Evolutionary conservation across 2,113 vertebrate species (phyloP), one percentile per base, ranked within the genome.

Genomic region (Corythaixoides concolor): DNA sequence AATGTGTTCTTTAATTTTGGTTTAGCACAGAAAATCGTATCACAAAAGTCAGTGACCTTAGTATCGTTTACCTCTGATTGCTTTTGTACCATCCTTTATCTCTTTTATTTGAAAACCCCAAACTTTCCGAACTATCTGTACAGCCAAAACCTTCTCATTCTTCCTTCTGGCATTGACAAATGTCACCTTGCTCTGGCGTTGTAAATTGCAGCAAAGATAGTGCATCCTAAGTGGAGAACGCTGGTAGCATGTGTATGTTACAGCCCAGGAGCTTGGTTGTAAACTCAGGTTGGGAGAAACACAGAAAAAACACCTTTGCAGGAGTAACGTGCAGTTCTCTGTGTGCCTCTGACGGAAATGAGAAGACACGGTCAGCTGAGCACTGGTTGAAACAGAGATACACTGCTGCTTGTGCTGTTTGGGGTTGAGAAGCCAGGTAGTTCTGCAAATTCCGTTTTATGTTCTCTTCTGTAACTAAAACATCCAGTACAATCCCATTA

Each of bases 211-310:
- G 89, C 39, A 56, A 59, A 75, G 50, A 8, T 39, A 66, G 11
- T 76, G 47, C 50, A 56, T 58, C 55, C 45, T 18, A 18, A 19
- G 24, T 27, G 32, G 35, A 59, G 68, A 39, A 19, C 47, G 5
- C 26, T 12, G 20, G 24, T 22, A 10, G 4, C 3, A 4, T 4
- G 5, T 3, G 0, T 45, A 3, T 15, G 32, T 14, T 49, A 20
- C 13, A 50, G 59, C 50, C 70, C 26, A 27, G 82, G 59, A 95
- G 35, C 21, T 32, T 32, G 1, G 5, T 8, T 76, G 45, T 58
- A n/a, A 89, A n/a, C 39, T 60, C 0, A 0, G 43, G 14, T 4
- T 88, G 56, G 12, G 45, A 88, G 68, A 49, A 90, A 79, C 95
- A 39, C 0, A 27, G 11, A 1, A 15, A 32, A 39, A 68, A 69